Percentiles rank a stretch among this genome's conserved stretches.
These are phyloP conservation scores for Leucosticte australis DNA, from an alignment of 2,113 vertebrate genomes.

Conservation along the genomic window DNA sequence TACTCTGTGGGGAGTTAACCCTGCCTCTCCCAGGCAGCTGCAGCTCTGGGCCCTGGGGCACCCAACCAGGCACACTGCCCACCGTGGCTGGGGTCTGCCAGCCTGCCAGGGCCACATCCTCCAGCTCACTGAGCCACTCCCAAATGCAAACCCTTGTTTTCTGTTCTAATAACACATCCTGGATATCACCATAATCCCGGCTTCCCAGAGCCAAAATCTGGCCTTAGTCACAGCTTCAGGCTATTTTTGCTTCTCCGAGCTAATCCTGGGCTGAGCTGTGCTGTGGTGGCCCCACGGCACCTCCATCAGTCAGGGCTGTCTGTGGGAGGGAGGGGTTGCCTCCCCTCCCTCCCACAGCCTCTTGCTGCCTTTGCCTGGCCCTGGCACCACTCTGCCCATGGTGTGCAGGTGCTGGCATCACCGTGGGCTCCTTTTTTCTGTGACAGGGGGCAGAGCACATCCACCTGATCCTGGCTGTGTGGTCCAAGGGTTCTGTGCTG, in stretches of 20 bases:
- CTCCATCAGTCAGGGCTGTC: background rate
- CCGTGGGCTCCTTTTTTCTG: too few species aligned
- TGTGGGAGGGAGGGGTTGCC: rapidly evolving
- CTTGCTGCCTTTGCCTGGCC: background rate
- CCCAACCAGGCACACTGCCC: rapidly evolving
- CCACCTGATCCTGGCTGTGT: background rate
- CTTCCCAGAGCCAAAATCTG: conserved; percentile 60
- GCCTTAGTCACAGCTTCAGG: conserved; percentile 55
- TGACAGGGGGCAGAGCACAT: too few species aligned
- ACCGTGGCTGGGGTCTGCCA: background rate
- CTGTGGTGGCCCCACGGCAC: background rate
- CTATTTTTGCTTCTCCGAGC: conserved; percentile 58
- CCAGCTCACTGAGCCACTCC: background rate
- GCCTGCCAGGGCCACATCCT: background rate
- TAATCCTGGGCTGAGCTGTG: conserved; percentile 51
- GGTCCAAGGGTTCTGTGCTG: background rate
- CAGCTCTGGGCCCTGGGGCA: background rate
- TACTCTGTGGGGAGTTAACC: background rate
- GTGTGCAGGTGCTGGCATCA: too few species aligned
- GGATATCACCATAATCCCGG: conserved; percentile 8
- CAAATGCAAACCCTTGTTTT: background rate
- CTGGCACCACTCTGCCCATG: background rate
- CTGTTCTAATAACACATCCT: conserved; percentile 44
- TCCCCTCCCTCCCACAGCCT: background rate
- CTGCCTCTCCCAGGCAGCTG: background rate